These are phyloP conservation scores for Ptyas mucosa DNA, from an alignment of 2,113 vertebrate species.

Conservation along the genomic window DNA sequence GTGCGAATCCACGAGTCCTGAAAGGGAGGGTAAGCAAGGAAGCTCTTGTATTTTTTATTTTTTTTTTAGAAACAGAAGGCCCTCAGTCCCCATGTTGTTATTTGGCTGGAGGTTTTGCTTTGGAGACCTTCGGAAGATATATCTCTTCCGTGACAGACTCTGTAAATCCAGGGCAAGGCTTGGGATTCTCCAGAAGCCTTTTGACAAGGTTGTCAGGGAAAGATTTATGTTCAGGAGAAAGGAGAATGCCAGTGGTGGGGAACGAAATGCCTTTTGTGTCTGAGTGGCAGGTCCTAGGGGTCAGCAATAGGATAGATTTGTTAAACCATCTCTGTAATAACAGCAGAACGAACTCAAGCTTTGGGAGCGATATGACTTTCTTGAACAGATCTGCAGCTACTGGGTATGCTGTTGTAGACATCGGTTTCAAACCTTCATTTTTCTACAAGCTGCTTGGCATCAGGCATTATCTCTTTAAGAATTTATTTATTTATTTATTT, in stretches of 20 bases:
- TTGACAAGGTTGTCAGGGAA: background rate
- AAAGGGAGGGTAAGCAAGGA: fast-evolving
- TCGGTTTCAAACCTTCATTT: background rate
- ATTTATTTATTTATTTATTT: too few species aligned
- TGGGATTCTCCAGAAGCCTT: constrained; percentile 42
- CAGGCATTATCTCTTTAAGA: background rate
- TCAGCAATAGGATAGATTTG: background rate
- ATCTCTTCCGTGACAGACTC: constrained; percentile 10
- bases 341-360: constrained; percentile 10
- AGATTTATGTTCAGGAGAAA: background rate
- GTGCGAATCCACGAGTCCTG: background rate
- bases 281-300: background rate
- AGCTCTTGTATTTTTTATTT: background rate
- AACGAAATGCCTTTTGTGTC: background rate
- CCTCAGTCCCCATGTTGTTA: fast-evolving
- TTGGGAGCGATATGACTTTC: background rate
- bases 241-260: background rate
- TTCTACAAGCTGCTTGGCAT: background rate
- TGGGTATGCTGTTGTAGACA: background rate
- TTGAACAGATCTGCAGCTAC: background rate
- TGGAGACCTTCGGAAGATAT: constrained; percentile 14
- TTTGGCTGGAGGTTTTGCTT: background rate
- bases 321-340: constrained; percentile 6
- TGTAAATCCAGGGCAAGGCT: constrained; percentile 29
- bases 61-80: background rate